These are phyloP conservation scores for Trachelipus rathkii DNA, from an alignment of 1,140 invertebrate species.

Conservation along the genomic window DNA sequence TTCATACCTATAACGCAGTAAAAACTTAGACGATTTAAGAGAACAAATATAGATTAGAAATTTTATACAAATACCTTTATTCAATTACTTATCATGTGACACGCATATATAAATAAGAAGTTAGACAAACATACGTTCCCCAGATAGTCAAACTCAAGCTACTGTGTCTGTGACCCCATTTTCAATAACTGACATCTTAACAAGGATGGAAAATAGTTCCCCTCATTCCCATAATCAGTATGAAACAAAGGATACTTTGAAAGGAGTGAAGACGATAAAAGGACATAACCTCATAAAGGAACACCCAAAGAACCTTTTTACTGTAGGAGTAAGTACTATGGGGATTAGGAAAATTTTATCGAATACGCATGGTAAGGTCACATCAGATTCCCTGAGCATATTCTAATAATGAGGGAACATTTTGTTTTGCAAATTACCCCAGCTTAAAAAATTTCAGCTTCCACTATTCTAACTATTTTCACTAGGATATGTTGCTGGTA, in stretches of 20 bases:
- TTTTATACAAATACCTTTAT: no score
- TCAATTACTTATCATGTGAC: no score
- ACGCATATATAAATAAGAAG: no score
- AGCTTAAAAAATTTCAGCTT: no score
- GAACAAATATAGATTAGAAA: no score
- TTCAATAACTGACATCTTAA: constrained; percentile 45
- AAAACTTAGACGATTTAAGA: no score
- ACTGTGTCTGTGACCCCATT: constrained; percentile 39
- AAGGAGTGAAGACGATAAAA: not conserved
- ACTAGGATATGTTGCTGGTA: not conserved
- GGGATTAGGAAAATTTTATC: not conserved
- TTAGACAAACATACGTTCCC: not conserved
- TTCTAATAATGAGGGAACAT: no score
- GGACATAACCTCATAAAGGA: not conserved
- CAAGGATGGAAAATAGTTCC: constrained; percentile 42
- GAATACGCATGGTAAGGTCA: not conserved
- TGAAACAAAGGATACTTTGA: not conserved
- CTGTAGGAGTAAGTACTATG: no score
- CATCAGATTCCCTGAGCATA: no score
- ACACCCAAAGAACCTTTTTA: no score
- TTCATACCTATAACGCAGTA: no score
- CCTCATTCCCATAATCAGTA: not conserved
- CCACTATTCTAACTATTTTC: not conserved
- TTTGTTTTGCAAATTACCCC: no score
- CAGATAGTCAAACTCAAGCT: not conserved